phyloP scores from a whole-genome alignment of 2,888 invertebrate species.

The Epinotia brunnichana region DNA sequence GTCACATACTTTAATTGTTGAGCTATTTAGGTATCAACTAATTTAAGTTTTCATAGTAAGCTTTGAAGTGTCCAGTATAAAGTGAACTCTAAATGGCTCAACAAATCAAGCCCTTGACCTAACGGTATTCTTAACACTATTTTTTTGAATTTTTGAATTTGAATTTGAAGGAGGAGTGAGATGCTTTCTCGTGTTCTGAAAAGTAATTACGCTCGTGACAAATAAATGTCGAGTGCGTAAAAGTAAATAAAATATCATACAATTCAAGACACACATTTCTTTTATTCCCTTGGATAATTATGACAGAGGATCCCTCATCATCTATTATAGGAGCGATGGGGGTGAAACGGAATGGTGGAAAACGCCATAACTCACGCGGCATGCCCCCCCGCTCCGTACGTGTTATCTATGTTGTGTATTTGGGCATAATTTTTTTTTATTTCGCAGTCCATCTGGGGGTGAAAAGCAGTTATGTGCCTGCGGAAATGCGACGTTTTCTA shows the following conservation, averaged over 20 bases:
- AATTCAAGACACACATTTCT: slow-evolving; percentile 6
- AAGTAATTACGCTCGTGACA: no score
- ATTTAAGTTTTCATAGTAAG: no score
- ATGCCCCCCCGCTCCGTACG: slow-evolving; percentile 2
- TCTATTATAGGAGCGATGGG: slow-evolving; percentile 11
- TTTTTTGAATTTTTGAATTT: no score
- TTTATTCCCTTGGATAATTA: slow-evolving; percentile 5
- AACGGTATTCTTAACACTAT: no score
- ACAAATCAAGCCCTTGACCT: no score
- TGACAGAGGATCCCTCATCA: slow-evolving; percentile 4
- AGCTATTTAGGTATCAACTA: no score
- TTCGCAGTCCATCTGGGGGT: background rate
- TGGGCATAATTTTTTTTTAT: slow-evolving; percentile 5
- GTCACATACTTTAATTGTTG: no score
- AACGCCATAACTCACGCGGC: slow-evolving; percentile 12
- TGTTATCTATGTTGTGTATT: slow-evolving; percentile 17
- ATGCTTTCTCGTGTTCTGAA: no score
- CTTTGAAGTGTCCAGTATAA: no score
- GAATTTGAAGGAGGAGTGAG: no score
- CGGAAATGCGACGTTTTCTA: background rate
- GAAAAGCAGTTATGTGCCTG: background rate
- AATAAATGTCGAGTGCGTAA: background rate
- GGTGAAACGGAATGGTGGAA: background rate
- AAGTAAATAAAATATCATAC: background rate
- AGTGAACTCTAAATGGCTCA: no score